phyloP scores from a whole-genome alignment of 2,797 vertebrate genomes.

The Denticeps clupeoides region DNA sequence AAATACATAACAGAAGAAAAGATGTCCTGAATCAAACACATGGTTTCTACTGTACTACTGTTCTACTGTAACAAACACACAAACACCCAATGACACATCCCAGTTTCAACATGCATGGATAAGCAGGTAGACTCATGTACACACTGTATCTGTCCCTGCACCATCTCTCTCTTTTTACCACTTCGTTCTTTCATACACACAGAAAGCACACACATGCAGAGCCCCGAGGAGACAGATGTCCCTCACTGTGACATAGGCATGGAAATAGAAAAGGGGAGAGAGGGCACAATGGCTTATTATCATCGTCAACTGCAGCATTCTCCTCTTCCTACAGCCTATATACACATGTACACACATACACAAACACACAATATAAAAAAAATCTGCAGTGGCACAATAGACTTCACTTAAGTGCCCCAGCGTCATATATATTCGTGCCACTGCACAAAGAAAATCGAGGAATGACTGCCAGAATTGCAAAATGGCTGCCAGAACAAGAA shows the following conservation, averaged over 20 bases:
- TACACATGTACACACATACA: not conserved
- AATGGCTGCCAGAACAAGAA: too few relatives aligned
- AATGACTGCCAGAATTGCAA: too few relatives aligned
- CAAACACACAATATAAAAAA: conserved; percentile 1
- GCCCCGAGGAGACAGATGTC: conserved; percentile 40
- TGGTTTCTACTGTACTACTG: too few relatives aligned
- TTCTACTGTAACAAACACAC: conserved; percentile 3
- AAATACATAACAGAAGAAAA: too few relatives aligned
- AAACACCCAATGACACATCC: conserved; percentile 18
- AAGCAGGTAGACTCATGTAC: too few relatives aligned
- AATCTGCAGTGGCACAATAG: not conserved
- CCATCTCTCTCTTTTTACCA: conserved; percentile 13
- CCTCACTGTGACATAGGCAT: conserved; percentile 30
- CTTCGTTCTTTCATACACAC: not conserved
- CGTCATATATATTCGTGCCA: too few relatives aligned
- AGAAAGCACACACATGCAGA: conserved; percentile 6
- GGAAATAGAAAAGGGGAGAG: conserved; percentile 32
- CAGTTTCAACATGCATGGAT: conserved; percentile 1
- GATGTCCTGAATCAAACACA: conserved; percentile 17
- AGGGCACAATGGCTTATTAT: conserved; percentile 32
- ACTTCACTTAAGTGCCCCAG: too few relatives aligned
- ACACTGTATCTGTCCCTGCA: conserved; percentile 6
- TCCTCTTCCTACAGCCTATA: too few relatives aligned
- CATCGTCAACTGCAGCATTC: conserved; percentile 31
- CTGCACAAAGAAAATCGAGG: too few relatives aligned